Base-by-base conservation (phyloP, 2,888 invertebrate species). In the Coremacera marginata region DNA sequence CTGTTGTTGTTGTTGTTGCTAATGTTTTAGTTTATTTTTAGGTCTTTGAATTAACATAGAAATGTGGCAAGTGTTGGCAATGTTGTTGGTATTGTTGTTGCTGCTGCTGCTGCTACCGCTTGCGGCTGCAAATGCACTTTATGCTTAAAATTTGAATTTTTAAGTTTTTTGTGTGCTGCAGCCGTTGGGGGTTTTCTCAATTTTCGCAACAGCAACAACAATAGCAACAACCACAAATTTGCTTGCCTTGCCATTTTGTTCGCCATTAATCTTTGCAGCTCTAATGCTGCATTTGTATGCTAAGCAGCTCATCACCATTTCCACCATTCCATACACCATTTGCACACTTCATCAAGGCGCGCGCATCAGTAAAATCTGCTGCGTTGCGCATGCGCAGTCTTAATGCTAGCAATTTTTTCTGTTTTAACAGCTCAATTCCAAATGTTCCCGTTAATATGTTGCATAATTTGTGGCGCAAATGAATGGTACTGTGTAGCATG, bases 91-190 rank as follows among this genome's bases (percentile, higher is more conserved):
- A 16, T n/a, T 71, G 19, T 57, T 71, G 55, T 27, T 65, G 34
- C 7, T 27, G 55, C 55, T 22, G n/a, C 79, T 76, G 75, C 62
- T 37, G 49, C 49, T 37, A 49, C 44, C 55, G 84, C 87, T 82
- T 71, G 77, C 81, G 85, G 87, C 86, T 78, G 80, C 82, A 85
- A 86, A 85, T 86, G 85, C 86, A 86, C 86, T 86, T 87, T 87
- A 83, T 85, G 82, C 83, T 82, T 83, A 81, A 82, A 84, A 84
- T 63, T 73, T 71, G 60, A 71, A 71, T 34, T 71, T 71, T 71
- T 37, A 19, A 37, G 27, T 70, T 22, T 55, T 75, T 57, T 7
- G 5, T 11, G 25, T 16, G 52, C 25, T 44, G 14, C 22, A 34
- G 77, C 77, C 57, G 67, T 60, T 51, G 72, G 49, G 57, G 51